Percentiles rank a stretch among this genome's conserved stretches.
phyloP scores from a whole-genome alignment of 2,888 invertebrate species.

The Scaptomyza flava region DNA sequence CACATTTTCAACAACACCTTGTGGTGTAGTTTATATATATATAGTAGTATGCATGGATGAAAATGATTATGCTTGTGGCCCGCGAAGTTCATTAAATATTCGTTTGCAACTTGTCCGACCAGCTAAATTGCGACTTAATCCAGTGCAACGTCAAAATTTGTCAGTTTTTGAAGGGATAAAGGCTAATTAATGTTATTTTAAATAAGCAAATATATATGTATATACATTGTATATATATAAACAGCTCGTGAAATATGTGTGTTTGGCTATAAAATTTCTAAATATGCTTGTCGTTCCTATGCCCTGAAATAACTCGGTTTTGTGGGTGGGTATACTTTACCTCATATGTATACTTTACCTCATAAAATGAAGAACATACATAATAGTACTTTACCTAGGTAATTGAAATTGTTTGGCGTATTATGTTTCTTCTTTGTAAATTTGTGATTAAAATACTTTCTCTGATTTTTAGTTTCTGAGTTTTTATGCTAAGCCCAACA shows the following conservation, averaged over 20 bases:
- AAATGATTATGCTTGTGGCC: slow-evolving; percentile 38
- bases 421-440: too few relatives aligned
- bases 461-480: too few relatives aligned
- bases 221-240: slow-evolving; percentile 3
- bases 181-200: slow-evolving; percentile 63
- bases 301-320: background rate
- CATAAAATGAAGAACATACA: too few relatives aligned
- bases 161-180: slow-evolving; percentile 52
- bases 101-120: slow-evolving; percentile 37
- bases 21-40: background rate
- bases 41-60: background rate
- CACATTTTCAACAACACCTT: slow-evolving; percentile 18
- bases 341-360: background rate
- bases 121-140: slow-evolving; percentile 54
- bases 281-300: slow-evolving; percentile 51
- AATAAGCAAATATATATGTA: slow-evolving; percentile 33
- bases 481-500: too few relatives aligned
- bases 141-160: slow-evolving; percentile 60
- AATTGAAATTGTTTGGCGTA: too few relatives aligned
- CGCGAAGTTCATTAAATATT: slow-evolving; percentile 55
- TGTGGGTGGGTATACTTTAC: background rate
- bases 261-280: slow-evolving; percentile 55
- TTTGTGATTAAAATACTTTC: too few relatives aligned
- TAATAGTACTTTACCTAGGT: too few relatives aligned
- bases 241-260: slow-evolving; percentile 24